Percentiles rank a stretch among this genome's conserved stretches.
Evolutionary conservation across 2,113 vertebrate genomes (phyloP).

Genomic region (Tretioscincus oriximinensis): DNA sequence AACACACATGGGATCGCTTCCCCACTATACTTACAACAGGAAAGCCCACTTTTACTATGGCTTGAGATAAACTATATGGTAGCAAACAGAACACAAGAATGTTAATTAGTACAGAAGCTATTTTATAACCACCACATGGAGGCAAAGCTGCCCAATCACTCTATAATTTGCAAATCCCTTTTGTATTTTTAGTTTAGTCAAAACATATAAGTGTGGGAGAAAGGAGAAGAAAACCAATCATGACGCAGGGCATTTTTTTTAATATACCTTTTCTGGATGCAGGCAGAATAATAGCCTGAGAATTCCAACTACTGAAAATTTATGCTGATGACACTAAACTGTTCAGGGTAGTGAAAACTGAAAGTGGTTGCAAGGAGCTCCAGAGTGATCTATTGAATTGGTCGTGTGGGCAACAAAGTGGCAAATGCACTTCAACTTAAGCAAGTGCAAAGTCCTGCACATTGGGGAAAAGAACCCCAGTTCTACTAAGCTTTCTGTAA

Average conservation of each 20-base stretch:
- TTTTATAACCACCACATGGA: slow-evolving; percentile 36
- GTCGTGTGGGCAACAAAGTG: too few species aligned
- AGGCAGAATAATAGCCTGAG: not conserved
- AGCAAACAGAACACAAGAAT: slow-evolving; percentile 39
- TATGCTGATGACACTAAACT: not conserved
- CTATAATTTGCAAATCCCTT: slow-evolving; percentile 55
- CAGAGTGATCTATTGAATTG: too few species aligned
- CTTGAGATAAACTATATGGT: slow-evolving; percentile 42
- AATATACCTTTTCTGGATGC: slow-evolving; percentile 21
- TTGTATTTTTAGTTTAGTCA: slow-evolving; percentile 48
- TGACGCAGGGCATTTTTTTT: slow-evolving; percentile 25
- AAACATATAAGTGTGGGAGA: slow-evolving; percentile 46
- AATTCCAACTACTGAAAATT: not conserved
- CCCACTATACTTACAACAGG: slow-evolving; percentile 38
- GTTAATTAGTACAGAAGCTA: slow-evolving; percentile 41
- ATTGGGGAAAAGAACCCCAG: too few species aligned
- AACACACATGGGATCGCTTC: slow-evolving; percentile 50
- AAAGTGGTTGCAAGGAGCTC: too few species aligned
- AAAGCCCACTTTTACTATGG: slow-evolving; percentile 28
- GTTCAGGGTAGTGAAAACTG: too few species aligned
- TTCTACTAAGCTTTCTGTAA: too few species aligned
- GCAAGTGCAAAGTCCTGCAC: too few species aligned
- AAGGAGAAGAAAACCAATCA: slow-evolving; percentile 27
- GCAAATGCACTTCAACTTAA: too few species aligned
- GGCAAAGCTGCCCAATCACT: slow-evolving; percentile 42